Base-by-base conservation (phyloP, 2,888 invertebrate genomes). In the Drosophila kanekoi region DNA sequence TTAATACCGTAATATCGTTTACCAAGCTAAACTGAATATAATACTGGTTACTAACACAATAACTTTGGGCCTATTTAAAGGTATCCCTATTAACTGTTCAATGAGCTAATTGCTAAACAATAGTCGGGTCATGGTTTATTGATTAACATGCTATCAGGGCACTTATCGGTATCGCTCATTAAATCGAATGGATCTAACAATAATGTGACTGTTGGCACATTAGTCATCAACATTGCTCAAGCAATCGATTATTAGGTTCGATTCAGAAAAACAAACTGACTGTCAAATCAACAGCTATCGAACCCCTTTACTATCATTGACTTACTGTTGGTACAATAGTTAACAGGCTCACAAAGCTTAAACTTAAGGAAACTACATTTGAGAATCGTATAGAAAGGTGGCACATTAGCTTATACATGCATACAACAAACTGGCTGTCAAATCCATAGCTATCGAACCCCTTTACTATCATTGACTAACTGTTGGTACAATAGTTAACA, bases 401-500 rank as follows among this genome's bases (percentile, higher is more conserved):
- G 9, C 53, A 60, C 41, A 44, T 20, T 43, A 8, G 14, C 10
- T 11, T 38, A n/a, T 1, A n/a, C 20, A 18, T 52, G 16, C n/a
- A 37, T 10, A 32, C 45, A 28, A 5, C 18, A 35, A 59, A 23
- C 4, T 1, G 5, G 11, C 8, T 14, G 20, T 28, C n/a, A 35
- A 28, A 6, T 20, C 40, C 10, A 35, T 35, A 43, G 11, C 18
- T 18, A 9, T 48, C 10, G 16, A 10, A 10, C 28, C 8, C 14
- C 14, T 38, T 3, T 38, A 38, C n/a, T 9, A n/a, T 9, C 40
- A 40, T 40, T 16, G 23, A 1, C 14, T 16, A 33, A 33, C 6
- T 43, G 20, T 53, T 53, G 9, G 56, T 38, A 40, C 18, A 51
- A 18, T 16, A 44, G 18, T 67, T 67, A 68, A 33, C 51, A 37